Evolutionary conservation across 2,797 vertebrate species (phyloP).

Genomic region (Anguilla anguilla): DNA sequence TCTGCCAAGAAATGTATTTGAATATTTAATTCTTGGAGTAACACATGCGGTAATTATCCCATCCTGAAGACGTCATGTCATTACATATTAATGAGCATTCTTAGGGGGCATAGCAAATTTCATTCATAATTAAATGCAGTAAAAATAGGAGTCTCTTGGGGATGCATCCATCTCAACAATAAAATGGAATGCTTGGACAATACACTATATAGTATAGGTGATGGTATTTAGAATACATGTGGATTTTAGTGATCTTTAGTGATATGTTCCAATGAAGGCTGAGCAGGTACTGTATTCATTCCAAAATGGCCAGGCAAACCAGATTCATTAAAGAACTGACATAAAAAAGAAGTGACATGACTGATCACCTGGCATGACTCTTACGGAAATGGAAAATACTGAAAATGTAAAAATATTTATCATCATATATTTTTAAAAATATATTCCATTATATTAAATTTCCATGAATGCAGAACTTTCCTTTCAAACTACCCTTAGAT

Average conservation of each 20-base stretch:
- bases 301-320: neutral
- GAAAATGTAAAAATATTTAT: neutral
- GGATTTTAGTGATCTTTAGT: neutral
- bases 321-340: neutral
- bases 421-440: neutral
- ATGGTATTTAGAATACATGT: neutral
- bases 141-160: constrained; percentile 19
- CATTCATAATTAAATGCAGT: constrained; percentile 44
- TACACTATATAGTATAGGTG: neutral
- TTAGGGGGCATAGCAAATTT: constrained; percentile 35
- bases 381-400: neutral
- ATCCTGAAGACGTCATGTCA: constrained; percentile 32
- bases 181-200: neutral
- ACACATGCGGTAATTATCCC: constrained; percentile 30
- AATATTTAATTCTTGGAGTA: constrained; percentile 30
- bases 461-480: too few species aligned
- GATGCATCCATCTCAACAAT: neutral
- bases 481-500: neutral
- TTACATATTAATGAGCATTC: constrained; percentile 44
- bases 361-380: neutral
- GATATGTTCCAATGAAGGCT: neutral
- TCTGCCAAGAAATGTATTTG: neutral
- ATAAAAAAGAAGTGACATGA: neutral
- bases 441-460: too few species aligned
- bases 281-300: neutral